These are phyloP conservation scores for Paedocypris sp. DNA, from an alignment of 2,113 vertebrate species.

Conservation along the genomic window DNA sequence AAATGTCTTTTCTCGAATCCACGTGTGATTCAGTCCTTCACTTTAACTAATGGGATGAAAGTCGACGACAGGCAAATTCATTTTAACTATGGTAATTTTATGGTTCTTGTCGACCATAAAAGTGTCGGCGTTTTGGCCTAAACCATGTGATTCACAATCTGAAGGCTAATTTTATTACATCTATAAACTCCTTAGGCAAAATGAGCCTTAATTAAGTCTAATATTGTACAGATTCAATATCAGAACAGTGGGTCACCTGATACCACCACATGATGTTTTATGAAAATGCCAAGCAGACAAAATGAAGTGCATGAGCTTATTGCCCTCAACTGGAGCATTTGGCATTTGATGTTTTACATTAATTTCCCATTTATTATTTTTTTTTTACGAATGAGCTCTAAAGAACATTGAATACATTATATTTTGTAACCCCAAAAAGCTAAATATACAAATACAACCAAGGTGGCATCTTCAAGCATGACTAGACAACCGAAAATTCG, in stretches of 20 bases:
- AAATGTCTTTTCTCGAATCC: not conserved
- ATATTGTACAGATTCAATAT: conserved; percentile 1
- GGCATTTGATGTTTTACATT: not conserved
- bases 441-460: too few relatives aligned
- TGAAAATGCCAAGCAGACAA: conserved; percentile 12
- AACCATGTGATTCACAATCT: conserved; percentile 8
- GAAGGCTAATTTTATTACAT: conserved; percentile 21
- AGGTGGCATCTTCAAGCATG: too few relatives aligned
- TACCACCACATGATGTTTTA: not conserved
- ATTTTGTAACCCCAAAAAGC: too few relatives aligned
- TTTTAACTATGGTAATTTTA: conserved; percentile 25
- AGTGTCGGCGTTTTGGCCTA: conserved; percentile 2
- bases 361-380: too few relatives aligned
- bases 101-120: not conserved
- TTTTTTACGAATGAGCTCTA: too few relatives aligned
- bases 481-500: too few relatives aligned
- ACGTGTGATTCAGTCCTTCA: not conserved
- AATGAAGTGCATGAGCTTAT: not conserved
- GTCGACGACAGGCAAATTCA: conserved; percentile 8
- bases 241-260: conserved; percentile 4
- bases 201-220: conserved; percentile 14
- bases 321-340: not conserved
- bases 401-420: too few relatives aligned
- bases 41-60: not conserved
- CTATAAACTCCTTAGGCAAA: conserved; percentile 1